phyloP scores from a whole-genome alignment of 2,797 vertebrate genomes.

The Mus caroli region DNA sequence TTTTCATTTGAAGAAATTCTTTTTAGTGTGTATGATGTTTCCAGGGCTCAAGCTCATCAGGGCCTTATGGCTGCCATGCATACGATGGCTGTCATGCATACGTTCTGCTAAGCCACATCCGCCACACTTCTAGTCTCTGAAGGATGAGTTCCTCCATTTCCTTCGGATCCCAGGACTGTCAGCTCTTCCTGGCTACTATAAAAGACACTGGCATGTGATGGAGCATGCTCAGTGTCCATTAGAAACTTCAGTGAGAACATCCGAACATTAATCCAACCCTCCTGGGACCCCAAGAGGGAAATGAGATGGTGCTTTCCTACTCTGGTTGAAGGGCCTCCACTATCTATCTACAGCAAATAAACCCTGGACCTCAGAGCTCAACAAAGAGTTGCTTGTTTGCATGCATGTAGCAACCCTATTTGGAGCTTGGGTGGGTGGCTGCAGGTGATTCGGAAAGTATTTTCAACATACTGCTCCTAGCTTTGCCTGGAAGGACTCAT shows the following conservation, averaged over 20 bases:
- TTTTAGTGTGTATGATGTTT: neutral
- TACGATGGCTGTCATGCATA: neutral
- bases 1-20: neutral
- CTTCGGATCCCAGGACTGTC: neutral
- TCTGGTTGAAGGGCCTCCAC: neutral
- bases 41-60: neutral
- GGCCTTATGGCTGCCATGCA: neutral
- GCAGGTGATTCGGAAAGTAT: neutral
- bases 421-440: neutral
- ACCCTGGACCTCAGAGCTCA: neutral
- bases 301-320: neutral
- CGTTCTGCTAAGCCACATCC: neutral
- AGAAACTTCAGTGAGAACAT: neutral
- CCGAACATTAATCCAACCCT: neutral
- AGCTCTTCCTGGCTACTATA: neutral
- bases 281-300: too few species aligned
- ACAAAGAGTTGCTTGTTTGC: neutral
- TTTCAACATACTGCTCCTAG: accelerated
- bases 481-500: neutral
- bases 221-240: neutral
- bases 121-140: neutral
- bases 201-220: neutral
- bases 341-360: neutral
- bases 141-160: neutral
- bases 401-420: neutral